Base-by-base conservation (phyloP, 2,797 vertebrate genomes). In the Botia almorhae region DNA sequence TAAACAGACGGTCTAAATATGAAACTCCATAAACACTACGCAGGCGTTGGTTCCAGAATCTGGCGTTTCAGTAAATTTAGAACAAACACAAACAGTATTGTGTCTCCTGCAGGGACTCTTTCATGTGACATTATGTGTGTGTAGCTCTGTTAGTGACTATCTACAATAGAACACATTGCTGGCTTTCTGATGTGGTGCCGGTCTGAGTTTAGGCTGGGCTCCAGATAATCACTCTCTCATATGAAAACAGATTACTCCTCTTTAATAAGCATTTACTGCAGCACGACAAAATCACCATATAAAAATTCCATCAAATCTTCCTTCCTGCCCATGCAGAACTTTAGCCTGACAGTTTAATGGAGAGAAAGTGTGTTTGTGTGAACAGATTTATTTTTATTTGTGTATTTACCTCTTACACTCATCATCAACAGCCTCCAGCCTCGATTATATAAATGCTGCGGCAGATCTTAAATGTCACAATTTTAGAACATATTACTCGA, bases 231-330 rank as follows among this genome's bases (percentile, higher is more conserved):
- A 92, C 89, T 92, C 94, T 89, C 90, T 67, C 92, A 93, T 94
- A 94, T 86, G 93, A 95, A 95, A 94, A 90, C 89, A 93, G 93
- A 96, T 95, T 95, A 96, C 96, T 96, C 94, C 93, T 89, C 88
- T 94, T 95, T 96, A 96, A 96, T 96, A 96, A 95, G 93, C 88
- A 93, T 94, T 95, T 93, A 92, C 60, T 68, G 76, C 73, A 11
- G 76, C 56, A 70, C 5, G 86, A 91, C 90, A 94, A 94, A 94
- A 96, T 96, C 95, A 93, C 89, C 84, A 17, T 90, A 92, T 92
- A 94, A 94, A 95, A 96, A 94, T 92, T 94, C 93, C 92, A 95
- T 94, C 93, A 95, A 95, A 93, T 67, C 77, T 63, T 69, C 77
- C 50, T 79, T 48, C 58, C 67, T 67, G 11, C 50, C 16, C 10